These are phyloP conservation scores for Caenorhabditis becei DNA, from an alignment of 2,888 invertebrate genomes.

Conservation along the genomic window DNA sequence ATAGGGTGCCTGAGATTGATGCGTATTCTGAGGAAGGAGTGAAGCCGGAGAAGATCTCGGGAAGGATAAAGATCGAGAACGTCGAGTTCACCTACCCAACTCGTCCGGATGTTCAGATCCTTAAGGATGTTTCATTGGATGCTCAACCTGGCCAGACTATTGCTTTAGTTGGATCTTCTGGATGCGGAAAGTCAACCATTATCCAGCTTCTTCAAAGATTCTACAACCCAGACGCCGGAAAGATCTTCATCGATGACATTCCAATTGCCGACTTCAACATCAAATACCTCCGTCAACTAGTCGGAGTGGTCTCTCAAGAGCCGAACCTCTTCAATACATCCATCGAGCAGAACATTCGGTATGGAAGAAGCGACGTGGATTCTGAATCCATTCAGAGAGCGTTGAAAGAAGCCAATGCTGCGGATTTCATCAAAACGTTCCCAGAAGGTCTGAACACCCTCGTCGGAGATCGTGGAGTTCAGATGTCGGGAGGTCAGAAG, in stretches of 20 bases:
- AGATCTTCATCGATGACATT: slow-evolving; percentile 82
- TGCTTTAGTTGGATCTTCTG: slow-evolving; percentile 76
- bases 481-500: slow-evolving; percentile 83
- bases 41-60: slow-evolving; percentile 81
- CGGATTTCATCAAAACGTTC: slow-evolving; percentile 82
- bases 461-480: slow-evolving; percentile 83
- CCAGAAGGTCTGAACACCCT: slow-evolving; percentile 82
- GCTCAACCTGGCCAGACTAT: slow-evolving; percentile 76
- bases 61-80: slow-evolving; percentile 82
- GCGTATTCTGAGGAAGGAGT: slow-evolving; percentile 81
- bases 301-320: slow-evolving; percentile 82
- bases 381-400: slow-evolving; percentile 72
- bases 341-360: slow-evolving; percentile 84
- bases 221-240: slow-evolving; percentile 73
- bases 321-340: slow-evolving; percentile 86
- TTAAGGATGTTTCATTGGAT: slow-evolving; percentile 74
- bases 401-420: slow-evolving; percentile 82
- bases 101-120: slow-evolving; percentile 81
- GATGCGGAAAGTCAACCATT: slow-evolving; percentile 76
- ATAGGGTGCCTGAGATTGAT: slow-evolving; percentile 82
- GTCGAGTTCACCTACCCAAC: slow-evolving; percentile 83
- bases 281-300: slow-evolving; percentile 82
- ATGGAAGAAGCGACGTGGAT: slow-evolving; percentile 74
- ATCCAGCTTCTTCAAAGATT: slow-evolving; percentile 76
- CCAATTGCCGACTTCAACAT: slow-evolving; percentile 83